Conservation (phyloP, 2,113 vertebrate species). For the Forbesichthys papilliferus region DNA sequence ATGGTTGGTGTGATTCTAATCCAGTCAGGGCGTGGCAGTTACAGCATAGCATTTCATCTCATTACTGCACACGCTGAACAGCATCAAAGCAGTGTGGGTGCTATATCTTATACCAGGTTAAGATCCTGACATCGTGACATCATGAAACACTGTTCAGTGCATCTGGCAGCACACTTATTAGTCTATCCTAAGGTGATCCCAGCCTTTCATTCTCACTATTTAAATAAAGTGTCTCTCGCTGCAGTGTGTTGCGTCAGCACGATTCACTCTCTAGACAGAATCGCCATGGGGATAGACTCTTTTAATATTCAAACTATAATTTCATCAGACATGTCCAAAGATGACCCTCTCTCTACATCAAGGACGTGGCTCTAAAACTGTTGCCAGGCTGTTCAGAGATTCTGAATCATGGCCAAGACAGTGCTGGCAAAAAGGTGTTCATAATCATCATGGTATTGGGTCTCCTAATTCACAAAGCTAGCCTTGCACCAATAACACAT, state of each 20-base stretch:
- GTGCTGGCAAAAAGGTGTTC: too few relatives aligned
- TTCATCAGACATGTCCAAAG: constrained; percentile 29
- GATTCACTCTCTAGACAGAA: constrained; percentile 50
- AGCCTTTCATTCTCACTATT: constrained; percentile 13
- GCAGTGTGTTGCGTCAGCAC: constrained; percentile 67
- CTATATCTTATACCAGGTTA: not conserved
- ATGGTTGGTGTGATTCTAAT: constrained; percentile 2
- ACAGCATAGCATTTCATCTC: constrained; percentile 11
- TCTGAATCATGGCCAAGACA: too few relatives aligned
- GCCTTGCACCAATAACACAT: too few relatives aligned
- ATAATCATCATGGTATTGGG: too few relatives aligned
- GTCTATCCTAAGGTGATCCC: constrained; percentile 40
- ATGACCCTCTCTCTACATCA: constrained; percentile 8
- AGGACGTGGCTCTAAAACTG: not conserved
- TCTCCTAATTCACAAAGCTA: too few relatives aligned
- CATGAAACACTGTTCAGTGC: not conserved
- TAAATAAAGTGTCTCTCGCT: constrained; percentile 18
- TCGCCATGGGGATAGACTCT: constrained; percentile 33
- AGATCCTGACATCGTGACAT: constrained; percentile 6
- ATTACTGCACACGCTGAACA: not conserved
- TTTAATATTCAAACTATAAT: constrained; percentile 39
- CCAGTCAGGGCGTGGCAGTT: constrained; percentile 45
- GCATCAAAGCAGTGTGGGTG: not conserved
- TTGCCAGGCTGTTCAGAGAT: not conserved
- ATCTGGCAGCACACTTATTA: constrained; percentile 19